Evolutionary conservation across 2,888 invertebrate genomes (phyloP).

Genomic region (Ramazzottius varieornatus): DNA sequence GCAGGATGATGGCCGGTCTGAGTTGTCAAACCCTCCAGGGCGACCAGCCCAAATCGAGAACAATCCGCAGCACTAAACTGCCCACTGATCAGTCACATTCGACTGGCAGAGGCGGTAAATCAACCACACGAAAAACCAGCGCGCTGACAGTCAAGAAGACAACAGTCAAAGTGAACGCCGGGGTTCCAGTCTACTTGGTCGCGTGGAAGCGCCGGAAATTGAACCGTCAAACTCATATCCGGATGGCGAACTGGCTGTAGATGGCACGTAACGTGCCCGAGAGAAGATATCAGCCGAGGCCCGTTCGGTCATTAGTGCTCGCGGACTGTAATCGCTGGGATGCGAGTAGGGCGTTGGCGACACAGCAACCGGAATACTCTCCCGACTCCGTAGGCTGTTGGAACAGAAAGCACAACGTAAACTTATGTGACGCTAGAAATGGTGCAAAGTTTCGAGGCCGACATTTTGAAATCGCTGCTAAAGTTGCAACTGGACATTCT

Average conservation of each 20-base stretch:
- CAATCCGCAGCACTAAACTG: too few relatives aligned
- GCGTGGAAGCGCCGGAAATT: background rate
- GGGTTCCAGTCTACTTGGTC: background rate
- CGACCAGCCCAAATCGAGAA: too few relatives aligned
- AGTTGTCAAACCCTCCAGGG: too few relatives aligned
- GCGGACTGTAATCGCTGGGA: background rate
- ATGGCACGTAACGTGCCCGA: background rate
- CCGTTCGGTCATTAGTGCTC: background rate
- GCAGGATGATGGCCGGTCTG: too few relatives aligned
- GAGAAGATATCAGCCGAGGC: background rate
- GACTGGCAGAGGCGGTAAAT: too few relatives aligned
- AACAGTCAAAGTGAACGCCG: too few relatives aligned
- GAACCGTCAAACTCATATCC: background rate
- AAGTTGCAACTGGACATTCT: too few relatives aligned
- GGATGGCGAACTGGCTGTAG: background rate
- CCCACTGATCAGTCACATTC: too few relatives aligned
- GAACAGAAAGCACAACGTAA: background rate
- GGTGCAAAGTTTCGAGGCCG: background rate
- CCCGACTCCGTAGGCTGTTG: background rate
- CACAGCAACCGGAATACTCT: background rate
- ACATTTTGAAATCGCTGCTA: background rate
- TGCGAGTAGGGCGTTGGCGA: background rate
- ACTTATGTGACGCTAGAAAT: background rate
- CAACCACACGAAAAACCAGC: too few relatives aligned
- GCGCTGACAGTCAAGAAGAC: too few relatives aligned